Percentiles rank a stretch among this genome's conserved stretches.
Conservation (phyloP, 2,888 invertebrate species). For the Julus scandinavius region DNA sequence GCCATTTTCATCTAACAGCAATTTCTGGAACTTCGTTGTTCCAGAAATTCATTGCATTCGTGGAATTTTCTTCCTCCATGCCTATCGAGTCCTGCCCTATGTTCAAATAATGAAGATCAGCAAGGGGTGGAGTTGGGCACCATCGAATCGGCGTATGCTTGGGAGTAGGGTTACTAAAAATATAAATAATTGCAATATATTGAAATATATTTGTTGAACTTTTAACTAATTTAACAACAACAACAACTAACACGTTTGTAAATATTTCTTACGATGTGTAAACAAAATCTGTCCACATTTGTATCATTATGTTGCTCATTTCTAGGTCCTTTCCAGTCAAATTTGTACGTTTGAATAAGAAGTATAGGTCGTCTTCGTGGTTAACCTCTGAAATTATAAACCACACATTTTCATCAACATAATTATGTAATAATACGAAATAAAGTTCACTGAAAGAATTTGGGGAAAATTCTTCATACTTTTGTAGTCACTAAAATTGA, state of each 20-base stretch:
- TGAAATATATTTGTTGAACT: too few species aligned
- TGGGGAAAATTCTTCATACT: background rate
- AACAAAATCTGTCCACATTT: conserved; percentile 4
- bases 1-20: too few species aligned
- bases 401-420: too few species aligned
- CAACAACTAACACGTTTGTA: too few species aligned
- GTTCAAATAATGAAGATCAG: background rate
- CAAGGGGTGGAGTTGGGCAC: background rate
- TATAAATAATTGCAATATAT: too few species aligned
- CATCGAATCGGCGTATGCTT: background rate
- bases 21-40: background rate
- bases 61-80: background rate
- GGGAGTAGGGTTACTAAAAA: background rate
- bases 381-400: background rate
- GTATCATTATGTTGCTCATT: conserved; percentile 1
- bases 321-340: background rate
- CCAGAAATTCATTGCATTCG: background rate
- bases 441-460: background rate
- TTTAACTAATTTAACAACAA: too few species aligned
- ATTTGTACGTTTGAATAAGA: conserved; percentile 3
- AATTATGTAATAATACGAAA: too few species aligned
- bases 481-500: too few species aligned
- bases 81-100: background rate
- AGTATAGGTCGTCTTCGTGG: background rate
- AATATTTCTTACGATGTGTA: background rate